Evolutionary conservation across 2,888 invertebrate species (phyloP).

Genomic region (Clitarchus hookeri): DNA sequence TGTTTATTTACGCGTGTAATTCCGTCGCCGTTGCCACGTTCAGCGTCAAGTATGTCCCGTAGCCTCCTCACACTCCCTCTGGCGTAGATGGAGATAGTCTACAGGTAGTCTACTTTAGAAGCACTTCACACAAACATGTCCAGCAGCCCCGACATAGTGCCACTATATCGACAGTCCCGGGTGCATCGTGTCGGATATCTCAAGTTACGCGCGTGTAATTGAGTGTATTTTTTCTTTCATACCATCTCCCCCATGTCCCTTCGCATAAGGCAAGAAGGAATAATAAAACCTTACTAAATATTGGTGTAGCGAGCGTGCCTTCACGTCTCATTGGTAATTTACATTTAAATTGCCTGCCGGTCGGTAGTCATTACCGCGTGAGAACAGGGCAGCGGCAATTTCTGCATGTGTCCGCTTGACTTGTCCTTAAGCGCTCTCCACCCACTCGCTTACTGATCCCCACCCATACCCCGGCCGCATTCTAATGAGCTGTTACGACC

Average conservation of each 20-base stretch:
- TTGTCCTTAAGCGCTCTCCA: neutral
- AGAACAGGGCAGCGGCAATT: neutral
- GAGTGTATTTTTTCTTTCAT: neutral
- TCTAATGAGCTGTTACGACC: neutral
- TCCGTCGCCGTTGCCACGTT: too few species aligned
- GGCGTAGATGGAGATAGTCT: too few species aligned
- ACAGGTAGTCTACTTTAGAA: too few species aligned
- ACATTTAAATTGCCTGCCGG: slow-evolving; percentile 4
- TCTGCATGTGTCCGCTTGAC: neutral
- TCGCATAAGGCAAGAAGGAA: neutral
- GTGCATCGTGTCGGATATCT: too few species aligned
- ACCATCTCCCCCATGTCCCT: neutral
- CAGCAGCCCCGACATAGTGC: too few species aligned
- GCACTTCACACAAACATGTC: too few species aligned
- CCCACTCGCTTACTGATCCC: neutral
- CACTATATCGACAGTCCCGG: too few species aligned
- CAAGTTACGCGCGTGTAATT: neutral
- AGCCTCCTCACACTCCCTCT: too few species aligned
- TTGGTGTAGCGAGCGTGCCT: neutral
- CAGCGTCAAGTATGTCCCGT: too few species aligned
- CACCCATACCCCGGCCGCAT: neutral
- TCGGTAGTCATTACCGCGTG: slow-evolving; percentile 7
- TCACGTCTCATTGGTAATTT: slow-evolving; percentile 4
- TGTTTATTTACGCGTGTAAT: too few species aligned
- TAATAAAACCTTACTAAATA: slow-evolving; percentile 5